phyloP scores from a whole-genome alignment of 1,140 invertebrate species.

The Anthonomus grandis region DNA sequence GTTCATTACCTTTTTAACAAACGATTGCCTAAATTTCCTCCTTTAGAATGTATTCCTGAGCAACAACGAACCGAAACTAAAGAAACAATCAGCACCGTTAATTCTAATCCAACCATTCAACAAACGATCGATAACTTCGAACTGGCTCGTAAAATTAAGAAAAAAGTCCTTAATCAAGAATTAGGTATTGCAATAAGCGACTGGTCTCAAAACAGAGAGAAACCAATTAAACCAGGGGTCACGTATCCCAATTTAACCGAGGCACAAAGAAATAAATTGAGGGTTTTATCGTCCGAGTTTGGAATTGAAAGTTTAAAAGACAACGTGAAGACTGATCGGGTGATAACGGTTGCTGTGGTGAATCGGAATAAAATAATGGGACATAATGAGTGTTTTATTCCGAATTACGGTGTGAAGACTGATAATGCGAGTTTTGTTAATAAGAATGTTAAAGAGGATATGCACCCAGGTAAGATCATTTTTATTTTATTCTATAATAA shows the following conservation, averaged over 20 bases:
- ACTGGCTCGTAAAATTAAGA: constrained; percentile 35
- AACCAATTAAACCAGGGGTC: neutral
- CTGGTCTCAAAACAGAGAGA: neutral
- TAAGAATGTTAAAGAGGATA: too few relatives aligned
- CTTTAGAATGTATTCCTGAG: neutral
- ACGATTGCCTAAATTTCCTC: neutral
- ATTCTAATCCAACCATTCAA: constrained; percentile 13
- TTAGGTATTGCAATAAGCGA: constrained; percentile 20
- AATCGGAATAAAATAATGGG: constrained; percentile 39
- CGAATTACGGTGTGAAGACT: constrained; percentile 9
- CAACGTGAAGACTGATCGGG: constrained; percentile 17
- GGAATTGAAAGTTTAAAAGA: constrained; percentile 30
- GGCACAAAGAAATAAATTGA: constrained; percentile 46
- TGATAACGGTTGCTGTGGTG: constrained; percentile 27
- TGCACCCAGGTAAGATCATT: too few relatives aligned
- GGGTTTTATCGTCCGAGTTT: constrained; percentile 45
- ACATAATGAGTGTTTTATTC: constrained; percentile 26
- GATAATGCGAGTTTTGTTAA: constrained; percentile 37
- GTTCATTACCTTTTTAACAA: neutral
- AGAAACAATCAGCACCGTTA: neutral
- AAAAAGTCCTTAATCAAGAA: constrained; percentile 38
- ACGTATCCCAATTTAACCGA: constrained; percentile 33
- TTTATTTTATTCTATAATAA: too few relatives aligned
- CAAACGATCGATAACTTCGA: constrained; percentile 35
- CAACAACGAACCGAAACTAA: neutral